Base-by-base conservation (phyloP, 2,888 invertebrate genomes). In the Stenodera caucasica region DNA sequence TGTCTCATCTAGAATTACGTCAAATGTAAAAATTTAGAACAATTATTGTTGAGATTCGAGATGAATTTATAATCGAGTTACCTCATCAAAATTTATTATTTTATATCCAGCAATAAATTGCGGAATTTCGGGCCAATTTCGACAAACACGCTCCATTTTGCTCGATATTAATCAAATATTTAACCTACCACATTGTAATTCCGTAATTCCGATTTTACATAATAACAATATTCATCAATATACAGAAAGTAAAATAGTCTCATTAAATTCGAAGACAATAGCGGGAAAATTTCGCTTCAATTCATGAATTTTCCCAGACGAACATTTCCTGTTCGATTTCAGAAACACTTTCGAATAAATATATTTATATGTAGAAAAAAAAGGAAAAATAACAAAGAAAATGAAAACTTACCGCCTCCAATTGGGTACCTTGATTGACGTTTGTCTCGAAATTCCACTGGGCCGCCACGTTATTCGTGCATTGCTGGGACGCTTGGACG, bases 371-470 rank as follows among this genome's bases (percentile, higher is more conserved):
- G 4, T 2, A 33, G n/a, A 2, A 21, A 26, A 3, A 30, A 15
- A 4, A 14, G 6, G n/a, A 51, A 15, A 0, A 29, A 18, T 45
- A 7, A 8, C 18, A 11, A 29, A n/a, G 21, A 14, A 18, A 35
- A 57, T 51, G 58, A 61, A 33, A 30, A 88, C 91, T 90, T 79
- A 93, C 94, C 78, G 93, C 93, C 73, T 91, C 89, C 69, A 90
- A 82, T 80, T 94, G 93, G 0, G 91, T 90, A 51, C 84, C 87
- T 77, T 91, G 90, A 80, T 91, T 92, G 37, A 93, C 91, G 75
- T 93, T 90, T 4, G 93, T 93, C 80, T 94, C 93, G 74, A 92
- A 94, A 77, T 90, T 89, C 94, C 94, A 94, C 75, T 94, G 94
- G 0, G 92, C 91, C 0, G 87, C 90, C n/a, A 94, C 93, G 78